Evolutionary conservation across 2,113 vertebrate genomes (phyloP).

Genomic region (Anarhynchus alexandrinus): DNA sequence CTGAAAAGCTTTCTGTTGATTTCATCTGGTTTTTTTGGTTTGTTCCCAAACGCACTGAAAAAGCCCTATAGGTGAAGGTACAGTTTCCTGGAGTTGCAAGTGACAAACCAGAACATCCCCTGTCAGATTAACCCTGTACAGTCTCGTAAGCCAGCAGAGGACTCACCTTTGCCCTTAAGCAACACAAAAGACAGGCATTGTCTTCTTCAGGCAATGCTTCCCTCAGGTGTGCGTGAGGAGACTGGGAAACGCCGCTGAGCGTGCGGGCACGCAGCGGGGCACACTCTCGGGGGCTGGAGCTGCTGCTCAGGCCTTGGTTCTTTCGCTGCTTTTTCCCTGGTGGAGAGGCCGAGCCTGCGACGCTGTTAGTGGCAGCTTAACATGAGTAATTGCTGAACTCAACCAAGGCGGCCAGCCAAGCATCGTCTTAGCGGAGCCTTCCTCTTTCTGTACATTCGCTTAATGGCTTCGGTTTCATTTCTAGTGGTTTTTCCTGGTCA

Average conservation of each 20-base stretch:
- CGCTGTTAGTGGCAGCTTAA: neutral
- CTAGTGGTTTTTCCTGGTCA: neutral
- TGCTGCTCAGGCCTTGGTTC: neutral
- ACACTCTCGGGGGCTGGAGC: neutral
- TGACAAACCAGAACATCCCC: neutral
- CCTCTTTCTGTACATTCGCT: fast-evolving
- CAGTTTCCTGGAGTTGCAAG: neutral
- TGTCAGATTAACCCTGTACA: neutral
- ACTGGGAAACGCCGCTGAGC: neutral
- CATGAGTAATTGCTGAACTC: fast-evolving
- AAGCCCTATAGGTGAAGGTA: neutral
- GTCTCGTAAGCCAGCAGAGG: neutral
- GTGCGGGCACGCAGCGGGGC: fast-evolving
- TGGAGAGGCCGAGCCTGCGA: neutral
- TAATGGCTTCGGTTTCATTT: neutral
- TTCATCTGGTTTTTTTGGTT: neutral
- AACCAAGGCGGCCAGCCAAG: neutral
- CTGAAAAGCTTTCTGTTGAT: neutral
- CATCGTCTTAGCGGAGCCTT: neutral
- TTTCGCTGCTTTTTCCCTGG: neutral
- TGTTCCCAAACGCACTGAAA: neutral
- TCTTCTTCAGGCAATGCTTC: too few species aligned
- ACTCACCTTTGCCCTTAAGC: neutral
- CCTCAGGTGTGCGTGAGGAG: neutral
- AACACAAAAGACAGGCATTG: neutral